Conservation (phyloP, 2,113 vertebrate species). For the Columba livia region DNA sequence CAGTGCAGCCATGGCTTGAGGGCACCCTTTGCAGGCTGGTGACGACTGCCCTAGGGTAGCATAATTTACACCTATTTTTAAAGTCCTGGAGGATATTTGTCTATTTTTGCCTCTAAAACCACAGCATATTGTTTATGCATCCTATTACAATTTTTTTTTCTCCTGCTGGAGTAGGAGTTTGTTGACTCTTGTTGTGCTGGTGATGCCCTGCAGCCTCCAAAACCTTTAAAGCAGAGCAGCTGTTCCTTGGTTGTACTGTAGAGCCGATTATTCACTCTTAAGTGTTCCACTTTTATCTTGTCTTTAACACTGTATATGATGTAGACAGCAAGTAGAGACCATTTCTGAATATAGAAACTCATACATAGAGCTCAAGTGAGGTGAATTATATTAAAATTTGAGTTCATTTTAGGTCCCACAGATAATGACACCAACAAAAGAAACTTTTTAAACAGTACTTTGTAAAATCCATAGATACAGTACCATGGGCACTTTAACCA, state of each 20-base stretch:
- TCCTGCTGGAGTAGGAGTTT: neutral
- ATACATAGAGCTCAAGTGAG: neutral
- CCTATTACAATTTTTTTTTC: neutral
- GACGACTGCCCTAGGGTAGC: neutral
- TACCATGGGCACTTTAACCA: neutral
- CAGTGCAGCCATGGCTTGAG: rapidly evolving
- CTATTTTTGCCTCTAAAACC: neutral
- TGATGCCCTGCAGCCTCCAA: neutral
- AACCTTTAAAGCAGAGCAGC: neutral
- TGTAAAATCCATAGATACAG: slow-evolving; percentile 32
- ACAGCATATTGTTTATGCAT: neutral
- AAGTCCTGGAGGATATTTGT: neutral
- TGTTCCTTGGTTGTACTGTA: neutral
- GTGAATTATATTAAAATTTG: slow-evolving; percentile 34
- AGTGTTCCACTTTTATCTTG: slow-evolving; percentile 23
- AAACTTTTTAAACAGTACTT: slow-evolving; percentile 33
- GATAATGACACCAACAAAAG: slow-evolving; percentile 43
- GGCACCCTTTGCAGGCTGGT: neutral
- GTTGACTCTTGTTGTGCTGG: neutral
- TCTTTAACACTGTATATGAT: neutral
- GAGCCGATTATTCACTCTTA: slow-evolving; percentile 34
- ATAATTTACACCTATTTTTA: neutral
- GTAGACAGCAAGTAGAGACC: neutral
- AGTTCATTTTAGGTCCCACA: slow-evolving; percentile 49
- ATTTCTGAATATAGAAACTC: slow-evolving; percentile 34